Percentiles rank a stretch among this genome's conserved stretches.
Evolutionary conservation across 2,113 vertebrate genomes (phyloP).

Genomic region (Sporophila hypoxantha): DNA sequence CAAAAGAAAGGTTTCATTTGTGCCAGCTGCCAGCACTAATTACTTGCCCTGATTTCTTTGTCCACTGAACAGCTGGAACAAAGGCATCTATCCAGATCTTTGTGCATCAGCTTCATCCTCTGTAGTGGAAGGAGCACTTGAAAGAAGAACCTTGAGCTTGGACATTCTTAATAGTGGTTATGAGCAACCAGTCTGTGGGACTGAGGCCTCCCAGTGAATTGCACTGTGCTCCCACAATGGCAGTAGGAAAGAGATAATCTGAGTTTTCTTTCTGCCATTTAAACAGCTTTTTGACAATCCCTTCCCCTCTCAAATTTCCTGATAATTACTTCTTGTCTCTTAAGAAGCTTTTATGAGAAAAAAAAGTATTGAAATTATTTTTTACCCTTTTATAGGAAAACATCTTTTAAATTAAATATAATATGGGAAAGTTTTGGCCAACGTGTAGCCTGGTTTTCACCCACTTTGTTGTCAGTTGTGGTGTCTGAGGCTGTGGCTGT

Average conservation of each 20-base stretch:
- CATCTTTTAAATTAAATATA: not conserved
- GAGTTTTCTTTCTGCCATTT: not conserved
- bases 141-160: not conserved
- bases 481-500: not conserved
- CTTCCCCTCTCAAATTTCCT: not conserved
- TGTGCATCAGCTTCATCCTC: not conserved
- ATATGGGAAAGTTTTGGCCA: not conserved
- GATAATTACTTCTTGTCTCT: not conserved
- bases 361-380: not conserved
- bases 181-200: not conserved
- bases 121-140: not conserved
- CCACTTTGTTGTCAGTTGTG: not conserved
- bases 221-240: not conserved
- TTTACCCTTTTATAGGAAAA: not conserved
- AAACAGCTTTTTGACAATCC: not conserved
- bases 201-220: not conserved
- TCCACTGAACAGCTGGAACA: not conserved
- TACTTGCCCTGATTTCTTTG: not conserved
- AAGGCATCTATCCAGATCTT: not conserved
- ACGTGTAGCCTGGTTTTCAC: not conserved
- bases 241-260: not conserved
- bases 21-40: not conserved
- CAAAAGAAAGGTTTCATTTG: not conserved
- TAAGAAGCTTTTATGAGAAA: not conserved
- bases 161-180: not conserved